Conservation (phyloP, 2,888 invertebrate genomes). For the Dryomyza anilis region DNA sequence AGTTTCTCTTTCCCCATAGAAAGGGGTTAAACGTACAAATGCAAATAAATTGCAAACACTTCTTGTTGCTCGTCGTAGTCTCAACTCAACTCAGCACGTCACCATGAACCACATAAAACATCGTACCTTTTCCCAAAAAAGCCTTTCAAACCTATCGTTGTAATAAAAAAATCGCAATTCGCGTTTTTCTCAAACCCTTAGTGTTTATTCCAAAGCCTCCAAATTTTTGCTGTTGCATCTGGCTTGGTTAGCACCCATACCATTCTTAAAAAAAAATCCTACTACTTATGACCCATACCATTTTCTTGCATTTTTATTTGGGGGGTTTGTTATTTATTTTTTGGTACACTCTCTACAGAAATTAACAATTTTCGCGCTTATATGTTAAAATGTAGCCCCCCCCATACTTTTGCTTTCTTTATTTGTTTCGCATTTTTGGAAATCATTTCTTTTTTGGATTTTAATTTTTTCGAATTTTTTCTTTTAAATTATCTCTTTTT, state of each 20-base stretch:
- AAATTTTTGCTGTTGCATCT: too few species aligned
- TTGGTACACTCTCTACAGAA: conserved; percentile 12
- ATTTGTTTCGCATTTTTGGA: too few species aligned
- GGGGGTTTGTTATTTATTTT: not conserved
- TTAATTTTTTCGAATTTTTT: conserved; percentile 26
- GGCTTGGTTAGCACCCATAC: too few species aligned
- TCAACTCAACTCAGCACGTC: not conserved
- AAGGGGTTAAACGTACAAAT: conserved; percentile 21
- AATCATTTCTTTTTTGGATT: too few species aligned
- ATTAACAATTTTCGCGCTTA: conserved; percentile 26
- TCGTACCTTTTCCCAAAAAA: too few species aligned
- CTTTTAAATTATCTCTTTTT: conserved; percentile 21
- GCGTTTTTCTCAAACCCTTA: not conserved
- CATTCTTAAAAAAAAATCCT: too few species aligned
- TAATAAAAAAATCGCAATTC: not conserved
- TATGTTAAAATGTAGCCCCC: not conserved
- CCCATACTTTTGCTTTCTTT: too few species aligned
- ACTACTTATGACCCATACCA: too few species aligned
- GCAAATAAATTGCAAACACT: conserved; percentile 26
- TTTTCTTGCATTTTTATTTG: not conserved
- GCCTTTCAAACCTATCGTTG: too few species aligned
- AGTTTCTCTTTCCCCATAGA: not conserved
- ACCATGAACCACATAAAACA: not conserved
- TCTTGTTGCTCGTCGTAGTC: conserved; percentile 7
- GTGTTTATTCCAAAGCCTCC: too few species aligned